Evolutionary conservation across 2,797 vertebrate species (phyloP).

Genomic region (Prunella strophiata): DNA sequence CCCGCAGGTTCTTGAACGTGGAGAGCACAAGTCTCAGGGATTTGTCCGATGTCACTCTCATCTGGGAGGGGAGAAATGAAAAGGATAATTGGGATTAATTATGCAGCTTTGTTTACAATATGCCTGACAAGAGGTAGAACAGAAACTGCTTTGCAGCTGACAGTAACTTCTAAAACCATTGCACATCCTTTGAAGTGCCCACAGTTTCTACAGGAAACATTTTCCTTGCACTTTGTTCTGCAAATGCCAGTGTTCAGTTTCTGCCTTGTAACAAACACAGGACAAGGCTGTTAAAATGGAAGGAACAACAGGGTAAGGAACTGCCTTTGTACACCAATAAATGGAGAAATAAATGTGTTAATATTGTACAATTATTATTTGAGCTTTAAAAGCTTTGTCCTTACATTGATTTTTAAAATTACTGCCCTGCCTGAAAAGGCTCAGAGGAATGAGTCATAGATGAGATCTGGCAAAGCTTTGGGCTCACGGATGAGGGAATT

Average conservation of each 20-base stretch:
- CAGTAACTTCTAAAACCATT: not conserved
- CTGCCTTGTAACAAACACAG: not conserved
- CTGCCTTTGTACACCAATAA: not conserved
- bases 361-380: not conserved
- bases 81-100: not conserved
- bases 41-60: slow-evolving; percentile 89
- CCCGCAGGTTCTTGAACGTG: slow-evolving; percentile 91
- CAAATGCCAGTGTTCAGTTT: not conserved
- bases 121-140: not conserved
- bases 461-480: not conserved
- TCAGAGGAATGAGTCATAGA: not conserved
- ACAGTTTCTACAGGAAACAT: not conserved
- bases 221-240: not conserved
- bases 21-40: slow-evolving; percentile 90
- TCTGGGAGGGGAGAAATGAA: slow-evolving; percentile 73
- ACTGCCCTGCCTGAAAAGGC: not conserved
- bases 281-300: not conserved
- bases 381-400: not conserved
- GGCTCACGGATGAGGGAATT: not conserved
- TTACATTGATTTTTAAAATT: not conserved
- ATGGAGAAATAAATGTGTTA: not conserved
- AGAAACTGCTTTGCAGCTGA: not conserved
- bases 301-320: not conserved
- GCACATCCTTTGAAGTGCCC: fast-evolving
- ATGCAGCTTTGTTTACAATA: not conserved